A percentile compares a stretch with the other conserved stretches of the same genome.
These are phyloP conservation scores for Plecturocebus donacophilus DNA, from an alignment of 2,113 vertebrate genomes.

Conservation along the genomic window DNA sequence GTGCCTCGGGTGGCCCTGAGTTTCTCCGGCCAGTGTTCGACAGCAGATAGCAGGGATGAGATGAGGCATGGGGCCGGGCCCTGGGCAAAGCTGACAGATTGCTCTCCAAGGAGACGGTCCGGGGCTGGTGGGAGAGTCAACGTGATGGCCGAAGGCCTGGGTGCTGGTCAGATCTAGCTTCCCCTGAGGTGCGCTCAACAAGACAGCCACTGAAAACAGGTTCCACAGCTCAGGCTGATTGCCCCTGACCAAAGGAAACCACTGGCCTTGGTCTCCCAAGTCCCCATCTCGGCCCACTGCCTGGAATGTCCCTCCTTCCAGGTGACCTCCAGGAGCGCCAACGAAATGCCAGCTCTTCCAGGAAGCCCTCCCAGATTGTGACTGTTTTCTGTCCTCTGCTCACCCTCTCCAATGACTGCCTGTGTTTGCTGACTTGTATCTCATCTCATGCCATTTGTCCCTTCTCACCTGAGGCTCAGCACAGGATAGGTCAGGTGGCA, in stretches of 20 bases:
- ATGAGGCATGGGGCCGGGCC: too few relatives aligned
- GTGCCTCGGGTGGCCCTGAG: neutral
- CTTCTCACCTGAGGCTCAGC: neutral
- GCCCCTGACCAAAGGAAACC: neutral
- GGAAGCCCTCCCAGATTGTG: neutral
- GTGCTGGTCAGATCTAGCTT: neutral
- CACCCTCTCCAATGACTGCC: neutral
- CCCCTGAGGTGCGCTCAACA: neutral
- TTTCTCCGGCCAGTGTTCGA: neutral
- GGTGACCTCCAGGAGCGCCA: neutral
- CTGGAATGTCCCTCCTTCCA: neutral
- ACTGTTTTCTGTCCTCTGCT: neutral
- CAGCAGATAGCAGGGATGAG: too few relatives aligned
- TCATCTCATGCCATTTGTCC: neutral
- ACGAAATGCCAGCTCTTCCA: neutral
- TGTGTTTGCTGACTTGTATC: neutral
- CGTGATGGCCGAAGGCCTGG: rapidly evolving
- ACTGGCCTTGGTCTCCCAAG: neutral
- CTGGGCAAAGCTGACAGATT: neutral
- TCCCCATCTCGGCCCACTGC: neutral
- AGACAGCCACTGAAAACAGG: neutral
- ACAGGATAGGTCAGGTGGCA: neutral
- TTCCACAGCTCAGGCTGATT: neutral
- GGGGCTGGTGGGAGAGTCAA: neutral
- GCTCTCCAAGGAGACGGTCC: rapidly evolving